These are phyloP conservation scores for Dinothrombium tinctorium DNA, from an alignment of 1,140 invertebrate species.

Conservation along the genomic window DNA sequence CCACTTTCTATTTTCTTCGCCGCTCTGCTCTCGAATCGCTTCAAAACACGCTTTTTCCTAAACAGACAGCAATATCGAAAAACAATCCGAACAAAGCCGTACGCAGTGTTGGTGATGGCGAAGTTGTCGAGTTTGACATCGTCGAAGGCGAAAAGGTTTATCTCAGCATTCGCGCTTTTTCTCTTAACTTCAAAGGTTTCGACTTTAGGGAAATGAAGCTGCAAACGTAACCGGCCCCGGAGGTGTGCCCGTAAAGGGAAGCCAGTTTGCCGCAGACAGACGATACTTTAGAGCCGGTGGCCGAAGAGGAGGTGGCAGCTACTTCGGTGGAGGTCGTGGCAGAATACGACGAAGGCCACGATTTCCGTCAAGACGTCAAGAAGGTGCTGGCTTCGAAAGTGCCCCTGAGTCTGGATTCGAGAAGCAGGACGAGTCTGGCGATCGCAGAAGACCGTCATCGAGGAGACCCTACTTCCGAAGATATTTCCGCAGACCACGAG, in stretches of 20 bases:
- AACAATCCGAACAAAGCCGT: slow-evolving; percentile 89
- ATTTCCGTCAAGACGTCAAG: slow-evolving; percentile 1
- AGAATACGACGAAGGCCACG: slow-evolving; percentile 7
- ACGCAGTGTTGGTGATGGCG: slow-evolving; percentile 90
- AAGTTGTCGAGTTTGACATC: slow-evolving; percentile 95
- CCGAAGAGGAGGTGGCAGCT: slow-evolving; percentile 15
- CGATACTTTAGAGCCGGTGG: slow-evolving; percentile 9
- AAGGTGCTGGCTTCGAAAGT: slow-evolving; percentile 12
- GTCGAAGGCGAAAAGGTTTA: slow-evolving; percentile 76
- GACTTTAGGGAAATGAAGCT: slow-evolving; percentile 59
- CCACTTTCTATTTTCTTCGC: background rate
- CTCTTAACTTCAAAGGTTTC: no score
- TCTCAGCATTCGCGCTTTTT: slow-evolving; percentile 1
- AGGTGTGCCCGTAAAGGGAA: slow-evolving; percentile 75
- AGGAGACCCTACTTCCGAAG: slow-evolving; percentile 5
- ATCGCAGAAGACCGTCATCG: slow-evolving; percentile 8
- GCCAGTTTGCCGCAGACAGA: slow-evolving; percentile 72
- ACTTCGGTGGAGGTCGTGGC: slow-evolving; percentile 13
- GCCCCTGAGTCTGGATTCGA: slow-evolving; percentile 10
- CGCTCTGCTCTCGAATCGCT: background rate
- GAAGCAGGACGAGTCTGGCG: slow-evolving; percentile 5
- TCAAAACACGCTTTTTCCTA: background rate
- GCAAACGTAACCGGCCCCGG: slow-evolving; percentile 86
- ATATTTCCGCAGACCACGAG: slow-evolving; percentile 1
- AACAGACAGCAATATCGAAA: slow-evolving; percentile 63